Evolutionary conservation across 2,888 invertebrate genomes (phyloP).

Genomic region (Cryptocheilus praepositus): DNA sequence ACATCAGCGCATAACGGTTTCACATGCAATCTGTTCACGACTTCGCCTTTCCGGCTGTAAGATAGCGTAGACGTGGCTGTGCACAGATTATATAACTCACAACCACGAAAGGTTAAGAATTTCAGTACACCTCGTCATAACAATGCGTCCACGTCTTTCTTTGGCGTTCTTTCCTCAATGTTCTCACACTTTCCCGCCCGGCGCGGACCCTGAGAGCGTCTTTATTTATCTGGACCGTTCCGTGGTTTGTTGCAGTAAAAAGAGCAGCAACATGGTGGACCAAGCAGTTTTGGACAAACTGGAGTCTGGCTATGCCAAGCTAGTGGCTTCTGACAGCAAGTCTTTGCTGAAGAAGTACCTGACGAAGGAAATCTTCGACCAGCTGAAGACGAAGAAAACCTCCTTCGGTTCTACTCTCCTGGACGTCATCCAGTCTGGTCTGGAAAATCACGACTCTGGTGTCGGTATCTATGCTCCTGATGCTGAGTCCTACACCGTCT

Average conservation of each 20-base stretch:
- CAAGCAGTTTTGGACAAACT: constrained; percentile 92
- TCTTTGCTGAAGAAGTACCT: constrained; percentile 97
- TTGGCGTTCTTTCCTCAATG: constrained; percentile 21
- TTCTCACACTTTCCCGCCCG: not conserved
- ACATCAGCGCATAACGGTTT: too few species aligned
- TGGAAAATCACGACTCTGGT: constrained; percentile 97
- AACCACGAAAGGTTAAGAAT: too few species aligned
- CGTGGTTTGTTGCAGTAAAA: constrained; percentile 78
- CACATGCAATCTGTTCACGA: too few species aligned
- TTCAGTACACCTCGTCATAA: too few species aligned
- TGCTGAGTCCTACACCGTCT: constrained; percentile 94
- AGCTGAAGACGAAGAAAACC: constrained; percentile 94
- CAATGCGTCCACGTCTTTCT: constrained; percentile 21
- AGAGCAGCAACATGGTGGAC: constrained; percentile 90
- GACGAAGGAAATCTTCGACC: constrained; percentile 92
- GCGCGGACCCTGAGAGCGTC: not conserved
- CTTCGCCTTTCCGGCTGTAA: too few species aligned
- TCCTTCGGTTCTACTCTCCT: constrained; percentile 94
- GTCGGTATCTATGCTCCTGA: constrained; percentile 98
- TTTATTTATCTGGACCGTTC: not conserved
- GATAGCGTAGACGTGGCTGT: too few species aligned
- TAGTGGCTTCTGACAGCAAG: constrained; percentile 92
- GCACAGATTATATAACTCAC: too few species aligned
- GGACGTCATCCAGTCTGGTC: constrained; percentile 96
- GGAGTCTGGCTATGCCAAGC: constrained; percentile 92